These are phyloP conservation scores for Salvelinus fontinalis DNA, from an alignment of 2,113 vertebrate species.

Conservation along the genomic window DNA sequence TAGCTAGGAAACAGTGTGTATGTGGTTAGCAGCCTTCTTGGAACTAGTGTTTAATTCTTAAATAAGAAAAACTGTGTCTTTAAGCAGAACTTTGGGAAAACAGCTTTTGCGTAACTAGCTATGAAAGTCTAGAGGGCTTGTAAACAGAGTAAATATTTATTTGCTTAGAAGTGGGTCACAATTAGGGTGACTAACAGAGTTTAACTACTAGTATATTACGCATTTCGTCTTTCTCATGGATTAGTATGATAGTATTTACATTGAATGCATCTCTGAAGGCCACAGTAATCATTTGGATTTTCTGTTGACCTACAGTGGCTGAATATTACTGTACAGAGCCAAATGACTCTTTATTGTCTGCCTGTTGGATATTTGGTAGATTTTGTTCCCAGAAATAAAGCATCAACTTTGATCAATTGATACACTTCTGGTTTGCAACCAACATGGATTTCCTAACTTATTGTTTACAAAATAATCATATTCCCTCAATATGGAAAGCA, in stretches of 20 bases:
- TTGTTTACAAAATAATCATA: constrained; percentile 13
- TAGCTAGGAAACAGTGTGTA: not conserved
- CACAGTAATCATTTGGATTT: too few species aligned
- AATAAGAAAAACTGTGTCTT: constrained; percentile 7
- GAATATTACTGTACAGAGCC: too few species aligned
- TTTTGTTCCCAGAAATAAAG: too few species aligned
- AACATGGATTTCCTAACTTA: too few species aligned
- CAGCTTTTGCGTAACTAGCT: not conserved
- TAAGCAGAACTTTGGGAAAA: constrained; percentile 13
- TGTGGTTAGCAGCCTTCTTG: constrained; percentile 6
- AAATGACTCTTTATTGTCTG: too few species aligned
- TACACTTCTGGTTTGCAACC: too few species aligned
- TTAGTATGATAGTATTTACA: too few species aligned
- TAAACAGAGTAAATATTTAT: constrained; percentile 18
- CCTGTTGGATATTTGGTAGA: too few species aligned
- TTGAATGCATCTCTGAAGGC: too few species aligned
- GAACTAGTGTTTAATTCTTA: not conserved
- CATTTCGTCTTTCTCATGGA: not conserved
- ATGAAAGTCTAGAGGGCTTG: constrained; percentile 10
- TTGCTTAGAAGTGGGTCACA: constrained; percentile 23
- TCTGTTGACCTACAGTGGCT: too few species aligned
- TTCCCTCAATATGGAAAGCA: constrained; percentile 14
- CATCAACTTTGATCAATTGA: too few species aligned
- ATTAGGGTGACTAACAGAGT: constrained; percentile 19
- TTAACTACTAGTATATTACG: not conserved